Base-by-base conservation (phyloP, 2,113 vertebrate genomes). In the Cygnus atratus region DNA sequence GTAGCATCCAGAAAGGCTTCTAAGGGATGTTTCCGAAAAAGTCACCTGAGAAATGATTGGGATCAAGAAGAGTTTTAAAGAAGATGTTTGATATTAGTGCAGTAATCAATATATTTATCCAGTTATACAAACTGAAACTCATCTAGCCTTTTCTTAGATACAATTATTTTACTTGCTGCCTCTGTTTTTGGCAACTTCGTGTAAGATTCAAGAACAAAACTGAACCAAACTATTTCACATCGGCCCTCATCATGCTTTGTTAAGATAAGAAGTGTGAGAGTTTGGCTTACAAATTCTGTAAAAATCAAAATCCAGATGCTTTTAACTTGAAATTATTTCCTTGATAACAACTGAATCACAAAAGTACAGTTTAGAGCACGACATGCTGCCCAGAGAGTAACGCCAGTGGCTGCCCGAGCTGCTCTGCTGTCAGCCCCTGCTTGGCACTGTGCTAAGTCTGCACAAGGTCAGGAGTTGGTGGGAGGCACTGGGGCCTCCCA, bases 391-490 rank as follows among this genome's bases (percentile, higher is more conserved):
- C 71, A 44, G 21, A 37, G 63, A 44, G 29, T 14, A n/a, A 52
- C 0, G 2, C 9, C 12, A 6, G 11, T 0, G 9, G n/a, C 54
- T 89, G 15, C 12, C 9, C 20, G 25, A 39, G 62, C 46, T 1
- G 3, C 62, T 54, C 35, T 26, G 54, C 18, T 0, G 3, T 31
- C 58, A 59, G 54, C 68, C 39, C 1, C 0, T 2, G 24, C 1
- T 54, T 61, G 59, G 82, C 58, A 70, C 0, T 0, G 21, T 52
- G 78, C 65, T 73, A 17, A 25, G 37, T n/a, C 54, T 84, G 62
- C 7, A 3, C 33, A 33, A 44, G 54, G 54, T 20, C 87, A 79
- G 8, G 13, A 13, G 26, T 5, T 43, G 67, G 52, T 14, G 41
- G 21, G 37, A 71, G 52, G 63, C 10, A 2, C 29, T 2, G 1